A percentile compares a stretch with the other conserved stretches of the same genome.
Conservation (phyloP, 2,797 vertebrate species). For the Lophius americanus region DNA sequence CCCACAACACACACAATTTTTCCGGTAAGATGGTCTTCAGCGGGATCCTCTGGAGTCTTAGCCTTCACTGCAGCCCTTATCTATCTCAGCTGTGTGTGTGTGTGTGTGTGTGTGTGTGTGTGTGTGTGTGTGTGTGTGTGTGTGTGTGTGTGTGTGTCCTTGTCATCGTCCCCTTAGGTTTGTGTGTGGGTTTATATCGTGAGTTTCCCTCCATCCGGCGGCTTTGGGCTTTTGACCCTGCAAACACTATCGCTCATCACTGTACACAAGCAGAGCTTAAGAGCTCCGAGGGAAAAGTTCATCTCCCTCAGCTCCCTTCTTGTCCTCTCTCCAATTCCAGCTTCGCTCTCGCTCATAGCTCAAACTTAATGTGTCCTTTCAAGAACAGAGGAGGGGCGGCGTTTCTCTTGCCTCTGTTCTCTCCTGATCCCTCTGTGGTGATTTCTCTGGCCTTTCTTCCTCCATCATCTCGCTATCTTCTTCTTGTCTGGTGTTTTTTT, state of each 20-base stretch:
- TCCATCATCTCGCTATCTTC: neutral
- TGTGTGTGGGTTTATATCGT: constrained; percentile 20
- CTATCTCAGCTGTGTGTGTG: neutral
- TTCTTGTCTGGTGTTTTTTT: neutral
- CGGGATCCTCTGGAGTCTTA: constrained; percentile 18
- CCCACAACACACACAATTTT: neutral
- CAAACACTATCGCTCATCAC: constrained; percentile 64
- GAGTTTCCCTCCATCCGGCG: constrained; percentile 31
- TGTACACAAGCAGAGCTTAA: constrained; percentile 58
- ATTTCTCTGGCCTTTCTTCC: constrained; percentile 21
- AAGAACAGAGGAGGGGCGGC: constrained; percentile 1
- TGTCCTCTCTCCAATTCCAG: constrained; percentile 5
- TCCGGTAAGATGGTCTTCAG: constrained; percentile 26
- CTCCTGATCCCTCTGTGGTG: neutral
- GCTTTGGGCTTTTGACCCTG: constrained; percentile 55
- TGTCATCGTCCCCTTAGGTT: neutral
- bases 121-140: constrained; percentile 10
- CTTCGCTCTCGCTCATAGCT: constrained; percentile 12
- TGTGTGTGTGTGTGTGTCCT: constrained; percentile 15
- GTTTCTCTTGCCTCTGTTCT: no score
- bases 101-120: constrained; percentile 5
- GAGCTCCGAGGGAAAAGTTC: constrained; percentile 50
- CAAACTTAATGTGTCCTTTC: constrained; percentile 30
- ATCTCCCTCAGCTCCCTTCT: constrained; percentile 31
- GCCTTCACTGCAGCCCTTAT: constrained; percentile 4